Conservation (phyloP, 2,113 vertebrate species). For the Mobula birostris region DNA sequence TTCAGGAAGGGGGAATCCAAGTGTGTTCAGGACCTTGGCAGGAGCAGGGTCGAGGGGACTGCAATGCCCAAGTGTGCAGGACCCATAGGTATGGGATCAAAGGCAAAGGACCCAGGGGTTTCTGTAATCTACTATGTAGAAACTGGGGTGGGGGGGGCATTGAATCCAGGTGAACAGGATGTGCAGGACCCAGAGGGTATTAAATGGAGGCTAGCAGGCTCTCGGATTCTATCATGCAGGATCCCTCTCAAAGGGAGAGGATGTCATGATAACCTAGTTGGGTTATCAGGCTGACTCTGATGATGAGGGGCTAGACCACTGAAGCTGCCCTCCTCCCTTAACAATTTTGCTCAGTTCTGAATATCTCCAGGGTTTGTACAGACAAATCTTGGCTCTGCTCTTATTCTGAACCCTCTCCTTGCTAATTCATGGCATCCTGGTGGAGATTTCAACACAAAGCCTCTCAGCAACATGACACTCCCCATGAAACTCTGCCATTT, state of each 20-base stretch:
- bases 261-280: background rate
- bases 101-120: background rate
- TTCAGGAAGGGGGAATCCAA: background rate
- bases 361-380: background rate
- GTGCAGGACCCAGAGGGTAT: too few relatives aligned
- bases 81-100: background rate
- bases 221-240: too few relatives aligned
- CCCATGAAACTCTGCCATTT: background rate
- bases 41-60: background rate
- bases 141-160: too few relatives aligned
- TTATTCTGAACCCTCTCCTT: background rate
- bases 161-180: too few relatives aligned
- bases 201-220: too few relatives aligned
- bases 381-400: background rate
- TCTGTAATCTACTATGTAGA: too few relatives aligned
- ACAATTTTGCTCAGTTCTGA: background rate
- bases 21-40: background rate
- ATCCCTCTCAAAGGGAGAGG: too few relatives aligned
- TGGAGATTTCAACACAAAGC: background rate
- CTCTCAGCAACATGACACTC: background rate
- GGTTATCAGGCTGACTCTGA: too few relatives aligned
- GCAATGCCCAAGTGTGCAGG: too few relatives aligned
- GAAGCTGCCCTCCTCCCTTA: background rate
- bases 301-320: background rate
- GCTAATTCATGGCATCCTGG: background rate